Base-by-base conservation (phyloP, 2,113 vertebrate species). In the Scalopus aquaticus region DNA sequence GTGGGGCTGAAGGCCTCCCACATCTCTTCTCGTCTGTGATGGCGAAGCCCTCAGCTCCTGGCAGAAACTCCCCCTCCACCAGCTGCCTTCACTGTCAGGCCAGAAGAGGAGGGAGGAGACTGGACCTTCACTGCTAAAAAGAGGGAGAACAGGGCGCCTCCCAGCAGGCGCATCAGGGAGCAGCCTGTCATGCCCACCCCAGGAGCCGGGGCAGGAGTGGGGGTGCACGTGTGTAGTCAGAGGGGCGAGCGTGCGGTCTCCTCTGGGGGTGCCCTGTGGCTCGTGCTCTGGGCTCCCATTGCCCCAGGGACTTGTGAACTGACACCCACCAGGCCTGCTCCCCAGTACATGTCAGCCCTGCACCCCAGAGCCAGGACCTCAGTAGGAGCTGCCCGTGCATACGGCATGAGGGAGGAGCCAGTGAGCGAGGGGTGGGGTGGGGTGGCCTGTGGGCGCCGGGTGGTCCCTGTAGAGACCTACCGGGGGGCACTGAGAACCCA, bases 151-250 rank as follows among this genome's bases (percentile, higher is more conserved):
- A 2, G 10, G 32, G 46, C 35, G 54, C 56, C 62, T 60, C 37
- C 58, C 24, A 17, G 42, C 11, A 6, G 0, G 13, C 19, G 6
- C 6, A 0, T 37, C 46, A 13, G 85, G 44, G 12, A 20, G 82
- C 30, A 2, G 24, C 7, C 92, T 9, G 39, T 28, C 16, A 26
- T 0, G 2, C 2, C 2, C 0, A 0, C 17, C 8, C 30, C 26
- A 1, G 1, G 51, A 32, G 44, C 44, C 20, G 54, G 20, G 49
- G 58, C 37, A 13, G 46, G 37, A 54, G n/a, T n/a, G 65, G 30
- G 15, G 32, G 20, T 5, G 64, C 3, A 5, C 54, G 39, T 42
- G 26, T 9, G 19, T 2, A 6, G 56, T 1, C 9, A 39, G 49
- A 5, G 35, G 28, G n/a, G 37, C 3, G 56, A 88, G 49, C 28